Evolutionary conservation across 2,888 invertebrate species (phyloP).

Genomic region (Drosophila niveifrons): DNA sequence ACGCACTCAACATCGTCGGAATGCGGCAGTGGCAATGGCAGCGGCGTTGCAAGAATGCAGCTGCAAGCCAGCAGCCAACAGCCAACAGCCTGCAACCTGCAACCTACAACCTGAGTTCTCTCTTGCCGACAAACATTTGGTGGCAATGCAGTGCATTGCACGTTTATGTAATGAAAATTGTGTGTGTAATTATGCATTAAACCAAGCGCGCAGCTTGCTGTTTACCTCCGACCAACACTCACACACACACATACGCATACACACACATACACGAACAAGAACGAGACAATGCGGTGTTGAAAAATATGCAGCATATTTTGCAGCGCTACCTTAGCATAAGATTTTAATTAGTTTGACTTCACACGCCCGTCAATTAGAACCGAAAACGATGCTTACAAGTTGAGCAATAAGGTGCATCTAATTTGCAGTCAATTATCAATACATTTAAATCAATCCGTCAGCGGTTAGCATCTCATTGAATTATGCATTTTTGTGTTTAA

Average conservation of each 20-base stretch:
- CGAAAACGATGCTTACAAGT: not conserved
- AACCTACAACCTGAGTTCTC: slow-evolving; percentile 34
- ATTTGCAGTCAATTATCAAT: slow-evolving; percentile 56
- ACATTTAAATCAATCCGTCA: slow-evolving; percentile 33
- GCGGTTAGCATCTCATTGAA: slow-evolving; percentile 13
- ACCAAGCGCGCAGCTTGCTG: slow-evolving; percentile 37
- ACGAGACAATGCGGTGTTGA: slow-evolving; percentile 33
- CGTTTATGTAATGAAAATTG: slow-evolving; percentile 81
- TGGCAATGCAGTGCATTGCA: slow-evolving; percentile 55
- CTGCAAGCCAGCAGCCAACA: slow-evolving; percentile 3
- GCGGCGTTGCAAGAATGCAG: slow-evolving; percentile 44
- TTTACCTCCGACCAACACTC: slow-evolving; percentile 47
- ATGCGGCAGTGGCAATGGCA: slow-evolving; percentile 19
- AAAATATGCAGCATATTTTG: slow-evolving; percentile 65
- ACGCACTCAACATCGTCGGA: slow-evolving; percentile 67
- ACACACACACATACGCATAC: slow-evolving; percentile 8
- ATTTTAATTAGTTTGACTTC: slow-evolving; percentile 76
- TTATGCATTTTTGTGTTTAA: too few species aligned
- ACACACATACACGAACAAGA: not conserved
- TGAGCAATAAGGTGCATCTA: not conserved
- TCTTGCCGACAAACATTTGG: slow-evolving; percentile 71
- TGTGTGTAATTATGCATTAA: slow-evolving; percentile 81
- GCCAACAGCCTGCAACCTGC: slow-evolving; percentile 21
- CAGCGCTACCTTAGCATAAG: slow-evolving; percentile 65
- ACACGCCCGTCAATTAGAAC: slow-evolving; percentile 50